Evolutionary conservation across 2,888 invertebrate genomes (phyloP), one percentile per base, ranked within the genome.

Genomic region (Unio pictorum): DNA sequence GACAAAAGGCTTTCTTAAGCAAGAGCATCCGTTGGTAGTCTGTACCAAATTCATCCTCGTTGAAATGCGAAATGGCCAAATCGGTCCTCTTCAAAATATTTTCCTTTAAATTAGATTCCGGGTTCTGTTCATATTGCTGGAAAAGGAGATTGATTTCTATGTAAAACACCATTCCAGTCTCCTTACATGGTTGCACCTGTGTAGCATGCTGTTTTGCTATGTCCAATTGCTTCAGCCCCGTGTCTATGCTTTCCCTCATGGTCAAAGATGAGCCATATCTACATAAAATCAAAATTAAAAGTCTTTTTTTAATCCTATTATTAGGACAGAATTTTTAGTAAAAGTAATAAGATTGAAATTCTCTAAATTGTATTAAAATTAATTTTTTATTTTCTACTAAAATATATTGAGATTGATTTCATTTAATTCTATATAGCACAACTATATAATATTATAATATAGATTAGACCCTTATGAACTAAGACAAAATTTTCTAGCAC

Each of bases 111-210:
- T 63, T 34, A 28, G 20, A 28, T 8, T 63, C 58, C 2, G 71
- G 74, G 28, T 34, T 23, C 6, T 64, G 28, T 66, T 73, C 73
- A 59, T 77, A 79, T 69, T 69, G 73, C 45, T 73, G 67, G 23
- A 71, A 68, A 5, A 79, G 55, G 57, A 79, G 67, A 57, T 79
- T 79, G 8, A 73, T 72, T 66, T 76, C 70, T 26, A 79, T 77
- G 66, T 79, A 79, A 34, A 70, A 69, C 20, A 79, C 77, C 62
- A 79, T 72, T 7, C 79, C 79, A 4, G 77, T 73, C 58, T 75
- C 74, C 30, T 73, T 75, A 66, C 79, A 74, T 11, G 76, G 71
- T 6, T 65, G 63, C 5, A 79, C 67, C 7, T 68, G 28, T 28
- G 72, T 71, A 5, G 71, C 69, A 55, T 74, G 73, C 18, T 71